Evolutionary conservation across 2,797 vertebrate species (phyloP), one percentile per base, ranked within the genome.

Genomic region (Melopsittacus undulatus): DNA sequence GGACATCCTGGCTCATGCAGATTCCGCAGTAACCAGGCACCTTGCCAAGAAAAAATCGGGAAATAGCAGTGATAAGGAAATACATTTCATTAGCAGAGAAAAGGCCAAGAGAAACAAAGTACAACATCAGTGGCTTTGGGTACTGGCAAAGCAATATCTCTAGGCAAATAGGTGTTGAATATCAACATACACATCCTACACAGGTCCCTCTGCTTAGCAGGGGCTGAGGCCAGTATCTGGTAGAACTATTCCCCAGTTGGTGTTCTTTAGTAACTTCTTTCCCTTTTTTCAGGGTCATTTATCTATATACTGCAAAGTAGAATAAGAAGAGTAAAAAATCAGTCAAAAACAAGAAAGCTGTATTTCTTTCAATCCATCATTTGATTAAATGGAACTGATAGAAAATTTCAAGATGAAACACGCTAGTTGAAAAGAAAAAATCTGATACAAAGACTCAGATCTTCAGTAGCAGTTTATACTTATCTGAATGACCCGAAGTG

Each of bases 1-100:
- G 54, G 88, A 95, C 92, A 94, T 86, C 90, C 83, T 83, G 67
- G 67, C 85, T 96, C 42, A 72, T 48, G 51, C 61, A 87, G 64
- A 94, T 94, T 96, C 90, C 1, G 43, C 93, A 96, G 93, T 87
- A 97, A 92, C 72, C 27, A 92, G 96, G 91, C 92, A 94, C 42
- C 74, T 95, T 79, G 92, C 92, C 92, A 96, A 87, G 70, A 67
- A 76, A 95, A 93, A 72, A 63, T 51, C 9, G 4, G 70, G 59
- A 92, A 94, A 94, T 49, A 95, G 83, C 87, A 90, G 57, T 40
- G 83, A 95, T 96, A 81, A 84, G 86, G 32, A 95, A 89, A 94
- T 74, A 83, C 40, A 85, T 85, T 95, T 96, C 66, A 79, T 74
- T 94, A 90, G 36, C 43, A 83, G 70, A 92, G 85, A 88, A 96